Conservation (phyloP, 2,113 vertebrate species). For the human region DNA sequence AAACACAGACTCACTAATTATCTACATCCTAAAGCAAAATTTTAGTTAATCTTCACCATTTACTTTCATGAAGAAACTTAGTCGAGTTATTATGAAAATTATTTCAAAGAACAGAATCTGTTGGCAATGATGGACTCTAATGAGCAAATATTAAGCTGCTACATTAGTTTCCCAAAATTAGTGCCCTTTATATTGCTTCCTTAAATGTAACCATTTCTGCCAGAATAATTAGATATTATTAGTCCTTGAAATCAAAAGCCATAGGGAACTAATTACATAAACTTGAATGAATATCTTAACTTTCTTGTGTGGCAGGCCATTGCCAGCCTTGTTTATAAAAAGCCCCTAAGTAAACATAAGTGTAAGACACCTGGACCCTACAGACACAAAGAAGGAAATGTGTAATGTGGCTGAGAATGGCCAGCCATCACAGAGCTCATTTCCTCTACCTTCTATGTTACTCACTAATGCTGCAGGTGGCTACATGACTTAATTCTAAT, state of each 20-base stretch:
- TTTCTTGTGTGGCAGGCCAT: constrained; percentile 10
- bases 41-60: constrained; percentile 66
- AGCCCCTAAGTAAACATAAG: not conserved
- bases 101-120: constrained; percentile 66
- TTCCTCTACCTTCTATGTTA: not conserved
- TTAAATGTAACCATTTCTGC: constrained; percentile 57
- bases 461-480: not conserved
- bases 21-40: constrained; percentile 68
- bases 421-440: not conserved
- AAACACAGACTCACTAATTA: constrained; percentile 72
- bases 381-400: not conserved
- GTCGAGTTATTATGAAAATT: constrained; percentile 66
- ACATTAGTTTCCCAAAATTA: constrained; percentile 55
- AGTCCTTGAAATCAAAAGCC: constrained; percentile 53
- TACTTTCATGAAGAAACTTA: constrained; percentile 67
- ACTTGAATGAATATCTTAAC: constrained; percentile 42
- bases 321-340: not conserved
- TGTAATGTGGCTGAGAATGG: not conserved
- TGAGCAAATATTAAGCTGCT: constrained; percentile 68
- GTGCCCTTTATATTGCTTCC: constrained; percentile 56
- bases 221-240: constrained; percentile 51
- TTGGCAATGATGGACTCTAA: constrained; percentile 69
- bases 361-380: not conserved
- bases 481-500: not conserved
- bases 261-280: constrained; percentile 45